A percentile compares a stretch with the other conserved stretches of the same genome.
These are phyloP conservation scores for Zaprionus nigranus DNA, from an alignment of 1,140 invertebrate species.

Conservation along the genomic window DNA sequence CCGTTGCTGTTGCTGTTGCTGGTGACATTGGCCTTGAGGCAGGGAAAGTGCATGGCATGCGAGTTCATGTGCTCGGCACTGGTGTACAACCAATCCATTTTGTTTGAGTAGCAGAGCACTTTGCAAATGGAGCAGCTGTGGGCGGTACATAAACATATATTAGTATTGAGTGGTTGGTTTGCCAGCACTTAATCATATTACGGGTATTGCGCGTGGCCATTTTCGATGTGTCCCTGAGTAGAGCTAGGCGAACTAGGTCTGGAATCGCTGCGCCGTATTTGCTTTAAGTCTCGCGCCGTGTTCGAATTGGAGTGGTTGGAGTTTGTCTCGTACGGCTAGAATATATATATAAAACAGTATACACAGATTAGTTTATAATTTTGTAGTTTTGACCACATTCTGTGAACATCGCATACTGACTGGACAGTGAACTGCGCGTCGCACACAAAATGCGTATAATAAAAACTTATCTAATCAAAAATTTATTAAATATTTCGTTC, in stretches of 20 bases:
- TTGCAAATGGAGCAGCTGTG: slow-evolving; percentile 91
- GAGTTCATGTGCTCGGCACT: slow-evolving; percentile 94
- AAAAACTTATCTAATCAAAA: slow-evolving; percentile 71
- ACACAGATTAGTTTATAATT: slow-evolving; percentile 18
- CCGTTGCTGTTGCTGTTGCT: slow-evolving; percentile 50
- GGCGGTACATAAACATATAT: slow-evolving; percentile 39
- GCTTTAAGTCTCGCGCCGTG: slow-evolving; percentile 76
- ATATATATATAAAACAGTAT: slow-evolving; percentile 38
- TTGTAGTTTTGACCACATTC: slow-evolving; percentile 6
- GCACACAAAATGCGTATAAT: slow-evolving; percentile 8
- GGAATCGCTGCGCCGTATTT: slow-evolving; percentile 75
- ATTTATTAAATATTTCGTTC: slow-evolving; percentile 65
- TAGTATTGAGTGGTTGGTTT: slow-evolving; percentile 17
- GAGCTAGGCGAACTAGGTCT: slow-evolving; percentile 78
- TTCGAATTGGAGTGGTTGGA: slow-evolving; percentile 80
- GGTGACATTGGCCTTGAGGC: slow-evolving; percentile 86
- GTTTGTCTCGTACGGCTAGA: slow-evolving; percentile 81
- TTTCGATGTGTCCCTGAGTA: slow-evolving; percentile 73
- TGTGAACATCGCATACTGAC: slow-evolving; percentile 37
- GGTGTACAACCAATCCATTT: slow-evolving; percentile 93
- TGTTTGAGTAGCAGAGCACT: slow-evolving; percentile 88
- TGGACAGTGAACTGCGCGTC: slow-evolving; percentile 8
- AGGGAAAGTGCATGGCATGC: slow-evolving; percentile 96
- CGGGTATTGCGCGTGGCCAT: slow-evolving; percentile 84
- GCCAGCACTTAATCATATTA: slow-evolving; percentile 50